phyloP scores from a whole-genome alignment of 2,888 invertebrate genomes.

The Lycia hirtaria region DNA sequence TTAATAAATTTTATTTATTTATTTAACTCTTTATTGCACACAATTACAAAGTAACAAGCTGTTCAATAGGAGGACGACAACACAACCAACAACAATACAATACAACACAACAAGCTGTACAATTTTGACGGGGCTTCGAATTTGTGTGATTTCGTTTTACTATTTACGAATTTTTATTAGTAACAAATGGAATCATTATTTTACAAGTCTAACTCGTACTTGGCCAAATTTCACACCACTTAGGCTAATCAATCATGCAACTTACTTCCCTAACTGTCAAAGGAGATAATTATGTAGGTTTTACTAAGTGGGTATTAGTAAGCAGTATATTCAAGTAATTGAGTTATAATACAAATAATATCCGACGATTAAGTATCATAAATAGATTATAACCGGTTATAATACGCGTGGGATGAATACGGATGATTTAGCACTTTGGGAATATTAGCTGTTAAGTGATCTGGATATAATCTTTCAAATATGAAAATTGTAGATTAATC shows the following conservation, averaged over 20 bases:
- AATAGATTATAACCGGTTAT: slow-evolving; percentile 11
- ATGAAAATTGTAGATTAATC: not conserved
- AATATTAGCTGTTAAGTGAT: not conserved
- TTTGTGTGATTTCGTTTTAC: too few relatives aligned
- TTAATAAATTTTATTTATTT: too few relatives aligned
- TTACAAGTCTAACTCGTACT: too few relatives aligned
- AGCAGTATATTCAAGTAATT: slow-evolving; percentile 32
- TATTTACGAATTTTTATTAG: too few relatives aligned
- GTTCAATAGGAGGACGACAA: too few relatives aligned
- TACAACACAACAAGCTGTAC: too few relatives aligned
- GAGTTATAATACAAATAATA: slow-evolving; percentile 26
- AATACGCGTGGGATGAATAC: not conserved
- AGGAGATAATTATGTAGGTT: slow-evolving; percentile 2
- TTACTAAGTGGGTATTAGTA: slow-evolving; percentile 27
- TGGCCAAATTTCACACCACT: too few relatives aligned
- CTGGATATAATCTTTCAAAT: not conserved
- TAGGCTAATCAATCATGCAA: slow-evolving; percentile 1
- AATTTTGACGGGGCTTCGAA: too few relatives aligned
- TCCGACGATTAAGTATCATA: slow-evolving; percentile 20
- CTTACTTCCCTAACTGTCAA: slow-evolving; percentile 6
- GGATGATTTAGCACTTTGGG: slow-evolving; percentile 9
- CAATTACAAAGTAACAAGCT: too few relatives aligned
- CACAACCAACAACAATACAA: too few relatives aligned
- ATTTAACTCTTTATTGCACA: too few relatives aligned
- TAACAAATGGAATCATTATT: too few relatives aligned